Conservation (phyloP, 2,888 invertebrate species). For the Endotricha flammealis region DNA sequence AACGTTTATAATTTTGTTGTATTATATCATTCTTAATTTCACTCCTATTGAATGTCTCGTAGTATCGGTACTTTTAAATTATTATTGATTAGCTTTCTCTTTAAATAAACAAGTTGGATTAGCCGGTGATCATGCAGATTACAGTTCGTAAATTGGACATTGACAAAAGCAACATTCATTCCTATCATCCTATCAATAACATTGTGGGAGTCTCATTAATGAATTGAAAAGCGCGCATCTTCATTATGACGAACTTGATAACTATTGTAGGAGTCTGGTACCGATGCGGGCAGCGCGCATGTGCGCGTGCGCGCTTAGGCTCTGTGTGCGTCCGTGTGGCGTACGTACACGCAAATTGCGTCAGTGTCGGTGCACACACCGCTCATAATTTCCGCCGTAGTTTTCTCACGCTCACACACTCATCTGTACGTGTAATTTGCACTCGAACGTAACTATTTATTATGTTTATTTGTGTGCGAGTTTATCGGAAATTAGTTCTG, state of each 20-base stretch:
- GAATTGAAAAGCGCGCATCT: slow-evolving; percentile 66
- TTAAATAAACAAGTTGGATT: slow-evolving; percentile 46
- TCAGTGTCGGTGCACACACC: slow-evolving; percentile 49
- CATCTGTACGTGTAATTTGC: slow-evolving; percentile 56
- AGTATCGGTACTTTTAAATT: slow-evolving; percentile 28
- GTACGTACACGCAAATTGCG: slow-evolving; percentile 42
- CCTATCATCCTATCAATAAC: slow-evolving; percentile 58
- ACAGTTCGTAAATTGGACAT: slow-evolving; percentile 50
- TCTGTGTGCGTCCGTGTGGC: slow-evolving; percentile 24
- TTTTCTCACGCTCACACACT: slow-evolving; percentile 74
- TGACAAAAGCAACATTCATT: slow-evolving; percentile 51
- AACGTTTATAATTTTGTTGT: slow-evolving; percentile 30
- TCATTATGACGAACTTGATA: slow-evolving; percentile 62
- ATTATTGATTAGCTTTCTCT: slow-evolving; percentile 44
- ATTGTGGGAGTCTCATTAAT: slow-evolving; percentile 64
- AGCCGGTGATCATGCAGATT: slow-evolving; percentile 47
- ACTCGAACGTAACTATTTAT: slow-evolving; percentile 46
- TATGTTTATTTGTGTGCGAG: slow-evolving; percentile 45
- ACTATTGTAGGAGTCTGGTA: slow-evolving; percentile 54
- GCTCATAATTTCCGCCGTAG: slow-evolving; percentile 59
- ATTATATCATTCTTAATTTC: slow-evolving; percentile 42
- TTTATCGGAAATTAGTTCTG: slow-evolving; percentile 73
- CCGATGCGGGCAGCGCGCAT: slow-evolving; percentile 53
- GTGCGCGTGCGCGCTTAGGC: slow-evolving; percentile 37
- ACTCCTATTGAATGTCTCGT: slow-evolving; percentile 27